Evolutionary conservation across 2,113 vertebrate species (phyloP).

Genomic region (Jacana jacana): DNA sequence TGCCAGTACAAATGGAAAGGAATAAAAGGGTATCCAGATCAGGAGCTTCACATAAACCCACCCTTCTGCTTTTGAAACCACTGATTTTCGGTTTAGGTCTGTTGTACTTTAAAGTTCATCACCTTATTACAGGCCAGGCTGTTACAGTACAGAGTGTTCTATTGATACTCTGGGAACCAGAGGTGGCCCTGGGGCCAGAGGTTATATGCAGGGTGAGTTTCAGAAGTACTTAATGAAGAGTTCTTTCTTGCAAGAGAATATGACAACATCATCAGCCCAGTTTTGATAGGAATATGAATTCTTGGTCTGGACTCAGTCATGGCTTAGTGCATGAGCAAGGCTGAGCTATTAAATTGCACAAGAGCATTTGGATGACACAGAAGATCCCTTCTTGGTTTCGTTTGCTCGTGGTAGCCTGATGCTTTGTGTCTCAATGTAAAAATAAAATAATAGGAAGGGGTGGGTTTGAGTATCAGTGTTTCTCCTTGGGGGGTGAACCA

Average conservation of each 20-base stretch:
- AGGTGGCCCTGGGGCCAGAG: not conserved
- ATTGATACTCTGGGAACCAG: not conserved
- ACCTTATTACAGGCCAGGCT: not conserved
- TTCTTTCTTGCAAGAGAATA: not conserved
- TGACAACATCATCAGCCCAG: not conserved
- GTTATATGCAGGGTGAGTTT: not conserved
- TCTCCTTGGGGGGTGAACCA: not conserved
- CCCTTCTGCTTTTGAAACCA: not conserved
- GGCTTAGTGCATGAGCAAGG: not conserved
- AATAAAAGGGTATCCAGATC: not conserved
- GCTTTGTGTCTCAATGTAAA: not conserved
- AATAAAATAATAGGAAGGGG: not conserved
- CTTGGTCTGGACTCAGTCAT: not conserved
- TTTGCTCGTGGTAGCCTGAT: not conserved
- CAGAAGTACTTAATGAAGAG: not conserved
- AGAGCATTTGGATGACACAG: not conserved
- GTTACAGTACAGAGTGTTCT: not conserved
- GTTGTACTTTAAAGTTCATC: not conserved
- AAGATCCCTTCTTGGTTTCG: not conserved
- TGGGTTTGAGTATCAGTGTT: not conserved
- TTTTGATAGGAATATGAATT: not conserved
- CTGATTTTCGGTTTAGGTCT: not conserved
- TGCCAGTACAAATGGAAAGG: constrained; percentile 12
- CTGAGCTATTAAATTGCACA: not conserved
- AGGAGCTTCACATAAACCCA: not conserved